Evolutionary conservation across 2,888 invertebrate genomes (phyloP), one percentile per base, ranked within the genome.

Genomic region (Pegoplata infirma): DNA sequence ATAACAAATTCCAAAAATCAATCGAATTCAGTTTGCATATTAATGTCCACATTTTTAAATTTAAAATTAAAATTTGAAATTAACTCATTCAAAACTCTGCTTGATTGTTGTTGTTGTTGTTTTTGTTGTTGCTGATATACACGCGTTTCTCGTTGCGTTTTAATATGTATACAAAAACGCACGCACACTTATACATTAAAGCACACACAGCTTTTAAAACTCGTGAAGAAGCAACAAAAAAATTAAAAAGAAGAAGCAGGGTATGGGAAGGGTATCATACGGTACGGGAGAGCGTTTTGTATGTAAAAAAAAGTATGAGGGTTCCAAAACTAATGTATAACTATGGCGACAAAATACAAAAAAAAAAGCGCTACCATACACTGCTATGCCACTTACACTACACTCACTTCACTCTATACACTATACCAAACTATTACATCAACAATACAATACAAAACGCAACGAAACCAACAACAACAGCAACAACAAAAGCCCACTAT

Each of bases 341-440:
- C 58, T 78, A 73, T 73, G 63, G 63, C 64, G 73, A 73, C 68
- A 69, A 77, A n/a, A n/a, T n/a, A n/a, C n/a, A n/a, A n/a, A n/a
- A n/a, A n/a, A n/a, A 53, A 47, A 63, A 53, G 49, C 69, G 58
- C 47, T 28, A 59, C 61, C n/a, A n/a, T n/a, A n/a, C n/a, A n/a
- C n/a, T n/a, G n/a, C n/a, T n/a, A n/a, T n/a, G n/a, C n/a, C n/a
- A n/a, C n/a, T n/a, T n/a, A n/a, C n/a, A n/a, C n/a, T n/a, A n/a
- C n/a, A n/a, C n/a, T n/a, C n/a, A n/a, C n/a, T n/a, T n/a, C n/a
- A n/a, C n/a, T n/a, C n/a, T n/a, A n/a, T n/a, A n/a, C n/a, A n/a
- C n/a, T n/a, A n/a, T n/a, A 58, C 10, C 19, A 19, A n/a, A n/a
- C 49, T 61, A 63, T 72, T 72, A 63, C 71, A 72, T 63, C 55